Base-by-base conservation (phyloP, 2,888 invertebrate genomes). In the Eustalomyia histrio region DNA sequence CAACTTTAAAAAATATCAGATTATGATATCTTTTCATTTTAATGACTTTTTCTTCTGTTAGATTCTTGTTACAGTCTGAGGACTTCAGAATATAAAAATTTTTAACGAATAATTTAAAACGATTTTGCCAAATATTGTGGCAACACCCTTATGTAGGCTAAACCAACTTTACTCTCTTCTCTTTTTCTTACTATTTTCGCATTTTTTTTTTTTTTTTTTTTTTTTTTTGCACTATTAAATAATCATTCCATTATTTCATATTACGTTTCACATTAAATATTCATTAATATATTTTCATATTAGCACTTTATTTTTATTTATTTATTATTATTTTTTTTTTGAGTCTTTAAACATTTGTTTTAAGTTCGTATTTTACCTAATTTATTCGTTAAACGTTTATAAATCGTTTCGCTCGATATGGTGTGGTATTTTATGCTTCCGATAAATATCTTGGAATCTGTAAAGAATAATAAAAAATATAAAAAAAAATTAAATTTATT, bases 231-330 rank as follows among this genome's bases (percentile, higher is more conserved):
- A 8, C 16, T 52, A 21, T 67, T 65, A n/a, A 39, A 17, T 24
- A 16, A 24, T 65, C 50, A 16, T 55, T 9, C 7, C 39, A 29
- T 47, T n/a, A n/a, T n/a, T 35, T 67, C 2, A 53, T 17, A 39
- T 10, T 47, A 24, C 29, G 7, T 63, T 8, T 71, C 43, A 24
- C 33, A 60, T 60, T 71, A 33, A 71, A 39, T 69, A 50, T 60
- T 50, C 60, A 52, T 60, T 60, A 60, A 52, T 39, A 47, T 60
- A 50, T 29, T 60, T 71, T 60, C 60, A 29, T 58, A 16, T 68
- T 55, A 53, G 43, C 16, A 53, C 33, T 55, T 69, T 24, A 29
- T 50, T 43, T 43, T 14, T 43, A 3, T 52, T 35, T 29, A 9
- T 65, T 8, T 14, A 33, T 35, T 29, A 10, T 52, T n/a, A n/a